phyloP scores from a whole-genome alignment of 2,113 vertebrate species.

The Dipodomys stephensi region DNA sequence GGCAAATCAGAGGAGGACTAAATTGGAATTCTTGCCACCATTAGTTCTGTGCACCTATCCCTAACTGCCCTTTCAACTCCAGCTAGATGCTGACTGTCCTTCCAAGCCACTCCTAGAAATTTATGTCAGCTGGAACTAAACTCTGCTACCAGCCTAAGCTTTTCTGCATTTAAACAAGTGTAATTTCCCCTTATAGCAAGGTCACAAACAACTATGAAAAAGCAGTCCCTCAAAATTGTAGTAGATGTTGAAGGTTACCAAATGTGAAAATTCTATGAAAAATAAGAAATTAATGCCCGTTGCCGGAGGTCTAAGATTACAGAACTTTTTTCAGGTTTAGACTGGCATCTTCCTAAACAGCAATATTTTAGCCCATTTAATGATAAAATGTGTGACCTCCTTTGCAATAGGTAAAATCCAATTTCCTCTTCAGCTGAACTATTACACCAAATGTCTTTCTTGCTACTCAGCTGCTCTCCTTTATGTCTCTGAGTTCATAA shows the following conservation, averaged over 20 bases:
- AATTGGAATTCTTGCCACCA: conserved; percentile 58
- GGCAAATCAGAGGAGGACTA: conserved; percentile 49
- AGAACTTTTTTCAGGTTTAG: not conserved
- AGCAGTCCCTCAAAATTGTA: conserved; percentile 65
- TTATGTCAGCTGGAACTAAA: conserved; percentile 75
- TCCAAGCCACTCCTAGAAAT: conserved; percentile 72
- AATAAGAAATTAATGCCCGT: conserved; percentile 52
- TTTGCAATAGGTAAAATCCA: conserved; percentile 76
- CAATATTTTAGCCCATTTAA: conserved; percentile 60
- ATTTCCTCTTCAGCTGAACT: conserved; percentile 73
- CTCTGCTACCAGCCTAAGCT: conserved; percentile 55
- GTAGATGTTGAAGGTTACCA: conserved; percentile 62
- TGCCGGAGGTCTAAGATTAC: conserved; percentile 13
- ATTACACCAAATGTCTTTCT: conserved; percentile 70
- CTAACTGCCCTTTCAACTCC: conserved; percentile 46
- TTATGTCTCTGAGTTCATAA: conserved; percentile 74
- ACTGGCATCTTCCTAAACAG: conserved; percentile 29
- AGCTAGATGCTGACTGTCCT: conserved; percentile 63
- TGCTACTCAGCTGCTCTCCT: conserved; percentile 64
- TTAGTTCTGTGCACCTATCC: conserved; percentile 5
- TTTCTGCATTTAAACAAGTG: conserved; percentile 70
- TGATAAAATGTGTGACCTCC: conserved; percentile 74
- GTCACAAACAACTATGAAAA: conserved; percentile 57
- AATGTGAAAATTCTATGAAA: conserved; percentile 65
- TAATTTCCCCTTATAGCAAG: conserved; percentile 66